These are phyloP conservation scores for Maniola hyperantus DNA, from an alignment of 2,888 invertebrate genomes.

Conservation along the genomic window DNA sequence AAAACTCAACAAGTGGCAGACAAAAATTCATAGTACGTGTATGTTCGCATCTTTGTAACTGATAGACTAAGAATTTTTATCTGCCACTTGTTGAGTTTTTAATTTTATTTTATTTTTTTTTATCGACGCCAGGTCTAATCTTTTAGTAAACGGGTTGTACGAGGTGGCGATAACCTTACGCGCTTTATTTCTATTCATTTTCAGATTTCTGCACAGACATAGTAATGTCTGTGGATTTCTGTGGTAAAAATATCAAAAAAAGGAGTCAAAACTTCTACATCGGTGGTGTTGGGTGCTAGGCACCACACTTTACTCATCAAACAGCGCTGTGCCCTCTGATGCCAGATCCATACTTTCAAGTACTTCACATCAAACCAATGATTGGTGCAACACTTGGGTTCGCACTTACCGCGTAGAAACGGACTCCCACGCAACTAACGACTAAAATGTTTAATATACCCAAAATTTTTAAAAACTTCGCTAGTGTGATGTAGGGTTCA, in stretches of 20 bases:
- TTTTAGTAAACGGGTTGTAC: too few species aligned
- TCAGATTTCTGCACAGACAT: too few species aligned
- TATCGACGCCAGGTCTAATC: too few species aligned
- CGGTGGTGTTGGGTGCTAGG: conserved; percentile 69
- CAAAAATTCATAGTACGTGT: too few species aligned
- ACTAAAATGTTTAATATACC: conserved; percentile 44
- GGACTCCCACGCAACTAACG: conserved; percentile 56
- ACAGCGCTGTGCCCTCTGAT: conserved; percentile 54
- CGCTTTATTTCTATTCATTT: too few species aligned
- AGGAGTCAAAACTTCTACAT: conserved; percentile 75
- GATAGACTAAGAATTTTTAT: too few species aligned
- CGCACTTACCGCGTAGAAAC: conserved; percentile 72
- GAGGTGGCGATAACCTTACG: too few species aligned
- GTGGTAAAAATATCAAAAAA: conserved; percentile 43
- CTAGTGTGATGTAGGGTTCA: conserved; percentile 59
- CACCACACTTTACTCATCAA: conserved; percentile 72
- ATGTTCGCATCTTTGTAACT: too few species aligned
- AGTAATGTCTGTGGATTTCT: too few species aligned
- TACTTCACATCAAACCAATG: conserved; percentile 67
- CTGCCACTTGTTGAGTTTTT: too few species aligned
- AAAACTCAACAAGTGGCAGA: too few species aligned
- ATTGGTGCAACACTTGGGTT: conserved; percentile 45
- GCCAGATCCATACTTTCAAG: conserved; percentile 59
- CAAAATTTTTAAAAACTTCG: conserved; percentile 50
- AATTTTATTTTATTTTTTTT: too few species aligned